Evolutionary conservation across 2,888 invertebrate genomes (phyloP).

Genomic region (Ochropacha duplaris): DNA sequence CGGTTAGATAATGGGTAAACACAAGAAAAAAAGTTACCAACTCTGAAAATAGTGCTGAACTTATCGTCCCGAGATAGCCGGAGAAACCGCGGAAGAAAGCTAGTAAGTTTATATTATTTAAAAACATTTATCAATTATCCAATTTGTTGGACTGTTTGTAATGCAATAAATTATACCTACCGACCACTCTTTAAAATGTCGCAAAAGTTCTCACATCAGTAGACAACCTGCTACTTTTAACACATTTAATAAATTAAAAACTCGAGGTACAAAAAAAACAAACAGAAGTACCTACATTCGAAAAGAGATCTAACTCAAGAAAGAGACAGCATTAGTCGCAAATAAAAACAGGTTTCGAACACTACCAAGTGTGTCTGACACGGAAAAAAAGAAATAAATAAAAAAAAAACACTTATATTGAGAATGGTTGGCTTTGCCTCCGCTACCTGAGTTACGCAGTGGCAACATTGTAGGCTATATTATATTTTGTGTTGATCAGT

Average conservation of each 20-base stretch:
- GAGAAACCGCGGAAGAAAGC: too few species aligned
- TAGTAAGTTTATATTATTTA: too few species aligned
- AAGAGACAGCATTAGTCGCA: conserved; percentile 35
- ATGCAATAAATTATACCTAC: not conserved
- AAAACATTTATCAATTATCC: not conserved
- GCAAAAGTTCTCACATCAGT: not conserved
- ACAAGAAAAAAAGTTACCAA: too few species aligned
- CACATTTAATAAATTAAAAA: not conserved
- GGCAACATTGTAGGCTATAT: conserved; percentile 31
- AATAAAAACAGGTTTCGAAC: conserved; percentile 53
- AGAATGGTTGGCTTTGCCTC: conserved; percentile 17
- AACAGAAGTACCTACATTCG: conserved; percentile 20
- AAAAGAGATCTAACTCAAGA: conserved; percentile 28
- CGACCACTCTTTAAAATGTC: not conserved
- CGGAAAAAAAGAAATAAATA: conserved; percentile 15
- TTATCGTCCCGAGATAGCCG: too few species aligned
- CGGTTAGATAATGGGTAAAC: too few species aligned
- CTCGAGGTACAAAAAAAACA: conserved; percentile 14
- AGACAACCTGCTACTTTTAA: not conserved
- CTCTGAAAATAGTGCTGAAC: too few species aligned
- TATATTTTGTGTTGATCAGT: not conserved
- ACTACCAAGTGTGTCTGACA: conserved; percentile 26
- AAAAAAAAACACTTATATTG: conserved; percentile 35
- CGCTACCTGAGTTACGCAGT: conserved; percentile 59
- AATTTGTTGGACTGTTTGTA: not conserved